These are phyloP conservation scores for Scaptomyza reducta DNA, from an alignment of 2,888 invertebrate genomes.

Conservation along the genomic window DNA sequence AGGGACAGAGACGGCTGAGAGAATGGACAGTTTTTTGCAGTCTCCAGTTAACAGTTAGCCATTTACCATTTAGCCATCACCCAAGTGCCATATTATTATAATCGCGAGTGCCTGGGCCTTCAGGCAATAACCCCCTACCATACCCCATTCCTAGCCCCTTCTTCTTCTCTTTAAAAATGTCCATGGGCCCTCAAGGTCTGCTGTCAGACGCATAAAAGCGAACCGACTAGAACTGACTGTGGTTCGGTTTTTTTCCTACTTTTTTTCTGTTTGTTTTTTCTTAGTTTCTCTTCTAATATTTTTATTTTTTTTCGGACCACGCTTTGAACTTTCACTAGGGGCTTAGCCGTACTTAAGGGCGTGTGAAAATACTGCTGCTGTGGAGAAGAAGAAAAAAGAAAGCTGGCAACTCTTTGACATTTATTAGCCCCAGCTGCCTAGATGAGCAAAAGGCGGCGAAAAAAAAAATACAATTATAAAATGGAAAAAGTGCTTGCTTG, in stretches of 20 bases:
- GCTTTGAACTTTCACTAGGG: slow-evolving; percentile 54
- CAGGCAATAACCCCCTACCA: slow-evolving; percentile 22
- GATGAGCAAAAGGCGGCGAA: slow-evolving; percentile 41
- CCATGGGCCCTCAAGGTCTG: slow-evolving; percentile 33
- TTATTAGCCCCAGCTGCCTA: slow-evolving; percentile 69
- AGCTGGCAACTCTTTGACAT: slow-evolving; percentile 70
- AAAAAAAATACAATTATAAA: slow-evolving; percentile 56
- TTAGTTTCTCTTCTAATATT: slow-evolving; percentile 11
- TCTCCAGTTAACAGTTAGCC: slow-evolving; percentile 21
- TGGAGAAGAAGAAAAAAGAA: slow-evolving; percentile 10
- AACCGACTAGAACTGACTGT: slow-evolving; percentile 6
- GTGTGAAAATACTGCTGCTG: slow-evolving; percentile 59
- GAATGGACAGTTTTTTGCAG: slow-evolving; percentile 35
- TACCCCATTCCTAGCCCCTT: background rate
- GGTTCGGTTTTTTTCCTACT: background rate
- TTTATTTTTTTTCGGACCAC: slow-evolving; percentile 23
- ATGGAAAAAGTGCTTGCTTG: slow-evolving; percentile 11
- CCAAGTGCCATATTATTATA: slow-evolving; percentile 71
- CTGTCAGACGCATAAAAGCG: slow-evolving; percentile 48
- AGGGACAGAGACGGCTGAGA: background rate
- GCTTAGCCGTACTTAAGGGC: slow-evolving; percentile 61
- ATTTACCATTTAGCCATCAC: slow-evolving; percentile 38
- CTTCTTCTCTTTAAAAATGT: slow-evolving; percentile 13
- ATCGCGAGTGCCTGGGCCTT: slow-evolving; percentile 55
- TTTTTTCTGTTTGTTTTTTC: slow-evolving; percentile 16